phyloP scores from a whole-genome alignment of 2,113 vertebrate species.

The Platysternon megacephalum region DNA sequence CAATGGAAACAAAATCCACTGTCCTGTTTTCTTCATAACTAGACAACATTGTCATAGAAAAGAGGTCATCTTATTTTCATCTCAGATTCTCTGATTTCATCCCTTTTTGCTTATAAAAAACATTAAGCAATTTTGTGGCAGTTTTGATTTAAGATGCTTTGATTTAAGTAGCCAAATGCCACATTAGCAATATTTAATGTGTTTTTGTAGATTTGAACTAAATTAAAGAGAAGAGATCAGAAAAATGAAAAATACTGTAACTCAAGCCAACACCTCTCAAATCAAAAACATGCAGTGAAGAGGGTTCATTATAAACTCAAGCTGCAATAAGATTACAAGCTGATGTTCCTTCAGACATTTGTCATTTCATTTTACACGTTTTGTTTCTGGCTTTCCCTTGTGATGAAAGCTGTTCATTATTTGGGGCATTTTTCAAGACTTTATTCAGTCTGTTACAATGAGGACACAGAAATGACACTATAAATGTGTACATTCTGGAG shows the following conservation, averaged over 20 bases:
- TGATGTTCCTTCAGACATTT: neutral
- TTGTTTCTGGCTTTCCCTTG: neutral
- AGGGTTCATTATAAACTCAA: neutral
- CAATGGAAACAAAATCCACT: neutral
- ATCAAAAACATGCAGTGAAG: neutral
- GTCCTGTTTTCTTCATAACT: neutral
- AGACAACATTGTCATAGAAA: neutral
- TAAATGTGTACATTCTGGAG: neutral
- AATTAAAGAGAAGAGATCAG: neutral
- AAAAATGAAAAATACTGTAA: neutral
- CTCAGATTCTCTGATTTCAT: neutral
- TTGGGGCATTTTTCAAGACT: neutral
- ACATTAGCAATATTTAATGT: neutral
- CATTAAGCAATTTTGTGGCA: neutral
- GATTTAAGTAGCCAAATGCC: neutral
- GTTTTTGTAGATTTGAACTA: neutral
- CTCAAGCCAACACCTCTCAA: neutral
- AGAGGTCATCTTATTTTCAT: neutral
- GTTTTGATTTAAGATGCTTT: neutral
- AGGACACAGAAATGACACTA: neutral
- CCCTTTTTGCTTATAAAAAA: neutral
- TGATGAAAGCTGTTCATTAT: neutral
- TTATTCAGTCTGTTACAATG: neutral
- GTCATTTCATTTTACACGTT: neutral
- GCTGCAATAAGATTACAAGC: neutral